Base-by-base conservation (phyloP, 2,113 vertebrate genomes). In the Garra rufa region DNA sequence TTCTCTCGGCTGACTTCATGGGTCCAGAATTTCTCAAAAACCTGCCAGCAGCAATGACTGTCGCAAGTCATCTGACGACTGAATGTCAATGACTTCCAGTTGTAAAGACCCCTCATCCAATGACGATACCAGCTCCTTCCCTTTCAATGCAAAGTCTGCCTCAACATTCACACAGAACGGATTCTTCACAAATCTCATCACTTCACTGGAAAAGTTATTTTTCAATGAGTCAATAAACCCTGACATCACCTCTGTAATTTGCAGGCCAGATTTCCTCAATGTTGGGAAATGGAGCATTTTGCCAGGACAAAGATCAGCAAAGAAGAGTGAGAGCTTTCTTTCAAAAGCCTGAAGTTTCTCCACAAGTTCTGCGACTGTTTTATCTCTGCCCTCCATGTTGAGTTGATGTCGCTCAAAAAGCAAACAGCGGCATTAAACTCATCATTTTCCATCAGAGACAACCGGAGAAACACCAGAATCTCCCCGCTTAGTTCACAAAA, bases 141-240 rank as follows among this genome's bases (percentile, higher is more conserved):
- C n/a, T n/a, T n/a, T n/a, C n/a, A n/a, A n/a, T n/a, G n/a, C n/a
- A n/a, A n/a, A n/a, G n/a, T n/a, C n/a, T n/a, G n/a, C n/a, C n/a
- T n/a, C n/a, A n/a, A n/a, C n/a, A n/a, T n/a, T n/a, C n/a, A n/a
- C n/a, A n/a, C n/a, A n/a, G n/a, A n/a, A n/a, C n/a, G n/a, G n/a
- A n/a, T n/a, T n/a, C 69, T 28, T 61, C 50, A 82, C 63, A 83
- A 83, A 83, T 70, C 7, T 82, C 71, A 48, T 82, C 43, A 69
- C 84, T 81, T 75, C 83, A 71, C 14, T 8, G 28, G 63, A 28
- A 67, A 67, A 34, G 28, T 67, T 67, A 0, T 15, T 67, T 67
- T 67, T 67, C 14, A 67, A 9, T 67, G 63, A 14, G 2, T 38
- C 63, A 17, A 67, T 67, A 15, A 67, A 67, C 34, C 28, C 30